Evolutionary conservation across 2,113 vertebrate genomes (phyloP).

Genomic region (Pitta sordida): DNA sequence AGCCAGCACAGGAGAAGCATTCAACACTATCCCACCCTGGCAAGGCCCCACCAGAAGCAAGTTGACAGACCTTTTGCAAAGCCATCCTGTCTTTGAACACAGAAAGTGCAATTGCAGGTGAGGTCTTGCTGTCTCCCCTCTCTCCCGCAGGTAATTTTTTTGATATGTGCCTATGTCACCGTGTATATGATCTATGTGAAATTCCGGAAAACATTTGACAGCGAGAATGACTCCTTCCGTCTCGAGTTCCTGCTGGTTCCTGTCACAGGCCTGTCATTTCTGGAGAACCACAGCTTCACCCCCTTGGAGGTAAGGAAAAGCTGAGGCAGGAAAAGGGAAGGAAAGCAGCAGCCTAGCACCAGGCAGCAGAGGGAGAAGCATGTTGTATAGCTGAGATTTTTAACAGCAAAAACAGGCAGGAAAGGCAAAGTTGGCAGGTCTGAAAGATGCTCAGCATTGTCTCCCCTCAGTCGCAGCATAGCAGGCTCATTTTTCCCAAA

Average conservation of each 20-base stretch:
- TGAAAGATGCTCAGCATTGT: not conserved
- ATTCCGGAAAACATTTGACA: conserved; percentile 84
- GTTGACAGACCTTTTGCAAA: not conserved
- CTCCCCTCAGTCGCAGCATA: not conserved
- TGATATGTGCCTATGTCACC: conserved; percentile 85
- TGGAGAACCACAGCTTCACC: conserved; percentile 90
- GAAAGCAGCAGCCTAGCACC: not conserved
- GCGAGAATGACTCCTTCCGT: conserved; percentile 89
- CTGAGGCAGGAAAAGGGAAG: not conserved
- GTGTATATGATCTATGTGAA: conserved; percentile 92
- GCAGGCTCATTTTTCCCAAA: not conserved
- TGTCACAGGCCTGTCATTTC: conserved; percentile 88
- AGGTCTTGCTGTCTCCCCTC: not conserved
- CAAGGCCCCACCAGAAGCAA: not conserved
- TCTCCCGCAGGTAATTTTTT: conserved; percentile 84
- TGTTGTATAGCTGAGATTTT: not conserved
- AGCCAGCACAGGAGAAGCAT: not conserved
- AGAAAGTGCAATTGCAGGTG: not conserved
- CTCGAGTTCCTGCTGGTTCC: conserved; percentile 94
- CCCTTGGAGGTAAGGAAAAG: conserved; percentile 84
- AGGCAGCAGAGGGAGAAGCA: not conserved
- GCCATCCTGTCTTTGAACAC: not conserved
- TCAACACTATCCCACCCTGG: not conserved
- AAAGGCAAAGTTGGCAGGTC: not conserved
- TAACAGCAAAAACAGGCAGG: not conserved